These are phyloP conservation scores for Heliconius hermathena DNA, from an alignment of 1,140 invertebrate genomes.

Conservation along the genomic window DNA sequence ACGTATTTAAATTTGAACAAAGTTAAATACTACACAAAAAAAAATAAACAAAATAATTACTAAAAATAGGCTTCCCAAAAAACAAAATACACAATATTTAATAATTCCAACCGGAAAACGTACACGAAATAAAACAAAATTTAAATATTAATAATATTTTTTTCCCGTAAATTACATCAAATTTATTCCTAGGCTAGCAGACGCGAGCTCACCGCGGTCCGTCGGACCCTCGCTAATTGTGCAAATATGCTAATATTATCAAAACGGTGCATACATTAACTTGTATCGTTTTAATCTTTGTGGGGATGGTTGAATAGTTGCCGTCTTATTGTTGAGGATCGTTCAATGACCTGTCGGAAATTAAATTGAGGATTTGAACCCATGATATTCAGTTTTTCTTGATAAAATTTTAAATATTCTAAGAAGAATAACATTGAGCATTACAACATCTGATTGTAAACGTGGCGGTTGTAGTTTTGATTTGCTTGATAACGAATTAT, in stretches of 20 bases:
- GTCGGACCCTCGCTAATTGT: conserved; percentile 48
- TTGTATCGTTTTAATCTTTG: conserved; percentile 53
- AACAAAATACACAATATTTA: too few relatives aligned
- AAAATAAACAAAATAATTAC: too few relatives aligned
- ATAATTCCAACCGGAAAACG: background rate
- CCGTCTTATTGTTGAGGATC: conserved; percentile 24
- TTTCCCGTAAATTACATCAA: background rate
- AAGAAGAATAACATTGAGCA: too few relatives aligned
- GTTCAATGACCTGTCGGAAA: conserved; percentile 29
- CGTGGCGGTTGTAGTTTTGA: too few relatives aligned
- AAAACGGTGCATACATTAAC: conserved; percentile 51
- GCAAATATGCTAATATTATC: conserved; percentile 57
- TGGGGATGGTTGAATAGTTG: conserved; percentile 41
- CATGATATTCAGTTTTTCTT: background rate
- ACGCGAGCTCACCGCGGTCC: conserved; percentile 23
- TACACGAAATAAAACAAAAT: background rate
- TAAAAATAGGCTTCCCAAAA: too few relatives aligned
- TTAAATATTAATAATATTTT: background rate
- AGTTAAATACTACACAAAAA: too few relatives aligned
- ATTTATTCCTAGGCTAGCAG: background rate
- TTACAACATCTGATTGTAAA: too few relatives aligned
- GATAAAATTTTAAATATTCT: too few relatives aligned
- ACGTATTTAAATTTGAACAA: too few relatives aligned
- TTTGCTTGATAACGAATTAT: too few relatives aligned
- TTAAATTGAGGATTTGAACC: background rate